Base-by-base conservation (phyloP, 2,888 invertebrate genomes). In the Diploptera punctata region DNA sequence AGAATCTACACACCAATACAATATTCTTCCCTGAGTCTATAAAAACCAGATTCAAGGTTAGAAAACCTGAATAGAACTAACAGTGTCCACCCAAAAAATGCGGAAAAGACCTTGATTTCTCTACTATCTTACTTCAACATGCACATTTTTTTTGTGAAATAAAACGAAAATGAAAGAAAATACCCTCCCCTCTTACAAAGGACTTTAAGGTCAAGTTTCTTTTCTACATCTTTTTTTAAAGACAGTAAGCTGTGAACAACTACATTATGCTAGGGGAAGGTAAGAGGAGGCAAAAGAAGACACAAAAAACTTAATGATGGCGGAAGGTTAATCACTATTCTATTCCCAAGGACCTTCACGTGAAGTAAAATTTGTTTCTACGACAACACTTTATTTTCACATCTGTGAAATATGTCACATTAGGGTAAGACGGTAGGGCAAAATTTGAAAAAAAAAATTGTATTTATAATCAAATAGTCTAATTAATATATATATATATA, bases 91-190 rank as follows among this genome's bases (percentile, higher is more conserved):
- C 29, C 57, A 57, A 57, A 52, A 57, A 57, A 57, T 57, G 57
- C 57, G 57, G 57, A 57, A 57, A 57, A 31, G 65, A 29, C 65
- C 65, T 65, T 65, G 65, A 47, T 29, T 65, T 60, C 60, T 60
- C 29, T 24, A 54, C 24, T 54, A 16, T n/a, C 29, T 57, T 13
- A n/a, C 24, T 26, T 18, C 57, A 13, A 26, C n/a, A 29, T 57
- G 24, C 29, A 7, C 31, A 29, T n/a, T 57, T 57, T 57, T 29
- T 57, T 57, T 54, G 26, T 21, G n/a, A n/a, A n/a, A n/a, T n/a
- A n/a, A n/a, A n/a, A 57, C 29, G n/a, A n/a, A 57, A 57, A 31
- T 29, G 16, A n/a, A n/a, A n/a, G n/a, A n/a, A n/a, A n/a, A n/a
- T n/a, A n/a, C n/a, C n/a, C n/a, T n/a, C n/a, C n/a, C n/a, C n/a